Evolutionary conservation across 2,888 invertebrate genomes (phyloP).

Genomic region (Drosophila suboccidentalis): DNA sequence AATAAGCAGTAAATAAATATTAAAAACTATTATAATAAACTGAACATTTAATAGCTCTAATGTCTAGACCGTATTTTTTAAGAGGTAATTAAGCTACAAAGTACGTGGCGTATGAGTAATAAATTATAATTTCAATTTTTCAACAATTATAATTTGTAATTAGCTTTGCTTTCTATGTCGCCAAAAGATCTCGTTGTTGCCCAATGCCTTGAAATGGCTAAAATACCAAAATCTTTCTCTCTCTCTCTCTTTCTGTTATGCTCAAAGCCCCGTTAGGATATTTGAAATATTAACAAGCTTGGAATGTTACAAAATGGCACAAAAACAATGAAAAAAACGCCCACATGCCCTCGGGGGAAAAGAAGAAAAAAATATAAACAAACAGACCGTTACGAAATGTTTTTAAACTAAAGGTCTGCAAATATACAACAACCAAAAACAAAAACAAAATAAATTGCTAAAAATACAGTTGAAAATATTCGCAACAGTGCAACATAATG

Average conservation of each 20-base stretch:
- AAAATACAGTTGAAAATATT: slow-evolving; percentile 45
- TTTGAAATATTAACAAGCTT: slow-evolving; percentile 16
- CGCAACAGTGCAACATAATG: slow-evolving; percentile 29
- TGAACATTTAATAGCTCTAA: slow-evolving; percentile 5
- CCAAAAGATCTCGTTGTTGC: background rate
- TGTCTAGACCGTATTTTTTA: slow-evolving; percentile 1
- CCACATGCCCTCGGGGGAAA: slow-evolving; percentile 9
- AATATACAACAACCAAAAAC: slow-evolving; percentile 5
- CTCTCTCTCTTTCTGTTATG: background rate
- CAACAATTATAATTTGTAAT: slow-evolving; percentile 15
- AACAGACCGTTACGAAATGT: slow-evolving; percentile 57
- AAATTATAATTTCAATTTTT: background rate
- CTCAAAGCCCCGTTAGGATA: background rate
- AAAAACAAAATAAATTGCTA: slow-evolving; percentile 31
- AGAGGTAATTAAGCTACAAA: background rate
- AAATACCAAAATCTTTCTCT: background rate
- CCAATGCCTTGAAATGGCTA: background rate
- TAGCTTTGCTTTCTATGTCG: background rate
- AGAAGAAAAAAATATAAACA: slow-evolving; percentile 45
- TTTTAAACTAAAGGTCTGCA: slow-evolving; percentile 41
- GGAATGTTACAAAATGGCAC: slow-evolving; percentile 27
- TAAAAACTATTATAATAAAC: background rate
- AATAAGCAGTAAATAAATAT: background rate
- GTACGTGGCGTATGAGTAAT: slow-evolving; percentile 27
- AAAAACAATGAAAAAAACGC: slow-evolving; percentile 20